Conservation (phyloP, 2,797 vertebrate species). For the Oophaga sylvatica region DNA sequence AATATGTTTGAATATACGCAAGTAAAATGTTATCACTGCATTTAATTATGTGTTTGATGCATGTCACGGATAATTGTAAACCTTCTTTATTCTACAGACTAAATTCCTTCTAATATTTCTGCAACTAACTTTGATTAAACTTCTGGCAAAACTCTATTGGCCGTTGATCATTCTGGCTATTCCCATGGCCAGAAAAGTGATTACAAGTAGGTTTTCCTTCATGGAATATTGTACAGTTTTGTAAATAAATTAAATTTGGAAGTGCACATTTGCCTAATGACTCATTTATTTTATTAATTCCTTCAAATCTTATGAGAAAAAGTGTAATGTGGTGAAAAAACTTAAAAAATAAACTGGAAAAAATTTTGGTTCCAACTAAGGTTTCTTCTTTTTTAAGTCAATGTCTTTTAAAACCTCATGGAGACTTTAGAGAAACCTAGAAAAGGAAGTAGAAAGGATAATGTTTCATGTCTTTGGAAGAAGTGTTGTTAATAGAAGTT, state of each 20-base stretch:
- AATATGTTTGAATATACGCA: neutral
- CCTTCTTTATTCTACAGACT: neutral
- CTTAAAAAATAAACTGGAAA: neutral
- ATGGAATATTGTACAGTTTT: neutral
- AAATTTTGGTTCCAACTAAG: neutral
- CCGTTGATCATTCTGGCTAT: neutral
- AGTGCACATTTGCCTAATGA: neutral
- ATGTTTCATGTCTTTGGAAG: constrained; percentile 21
- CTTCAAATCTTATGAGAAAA: neutral
- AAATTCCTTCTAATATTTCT: neutral
- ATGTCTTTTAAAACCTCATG: neutral
- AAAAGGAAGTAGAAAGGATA: constrained; percentile 20
- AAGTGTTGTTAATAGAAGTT: constrained; percentile 14
- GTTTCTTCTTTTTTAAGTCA: neutral
- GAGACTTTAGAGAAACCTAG: constrained; percentile 10
- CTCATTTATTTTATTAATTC: neutral
- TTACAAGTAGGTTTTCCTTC: neutral
- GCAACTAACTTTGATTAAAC: neutral
- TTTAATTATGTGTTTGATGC: too few species aligned
- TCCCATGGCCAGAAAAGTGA: neutral
- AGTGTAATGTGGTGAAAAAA: neutral
- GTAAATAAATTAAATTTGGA: neutral
- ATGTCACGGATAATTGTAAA: too few species aligned
- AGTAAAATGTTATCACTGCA: too few species aligned
- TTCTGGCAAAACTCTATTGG: neutral